A percentile compares a stretch with the other conserved stretches of the same genome.
Evolutionary conservation across 2,888 invertebrate species (phyloP).

Genomic region (Bibio marci): DNA sequence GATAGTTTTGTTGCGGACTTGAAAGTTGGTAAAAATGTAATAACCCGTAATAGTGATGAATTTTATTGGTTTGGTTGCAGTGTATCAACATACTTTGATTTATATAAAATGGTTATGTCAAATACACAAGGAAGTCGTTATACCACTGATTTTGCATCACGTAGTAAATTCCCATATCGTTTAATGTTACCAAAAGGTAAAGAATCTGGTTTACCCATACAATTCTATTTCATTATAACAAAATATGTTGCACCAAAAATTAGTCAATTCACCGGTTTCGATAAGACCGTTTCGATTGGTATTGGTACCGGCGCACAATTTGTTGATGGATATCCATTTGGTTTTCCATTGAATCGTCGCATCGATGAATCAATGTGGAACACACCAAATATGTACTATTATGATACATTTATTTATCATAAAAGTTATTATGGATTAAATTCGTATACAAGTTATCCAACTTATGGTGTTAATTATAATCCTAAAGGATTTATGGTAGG

Average conservation of each 20-base stretch:
- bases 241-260: conserved; percentile 35
- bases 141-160: conserved; percentile 31
- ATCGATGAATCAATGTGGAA: conserved; percentile 40
- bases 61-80: conserved; percentile 45
- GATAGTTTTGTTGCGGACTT: conserved; percentile 44
- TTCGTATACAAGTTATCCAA: too few species aligned
- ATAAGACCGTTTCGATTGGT: conserved; percentile 32
- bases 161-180: conserved; percentile 53
- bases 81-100: conserved; percentile 41
- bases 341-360: conserved; percentile 57
- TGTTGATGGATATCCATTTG: conserved; percentile 45
- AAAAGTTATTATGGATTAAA: too few species aligned
- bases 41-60: conserved; percentile 49
- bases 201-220: conserved; percentile 44
- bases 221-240: conserved; percentile 43
- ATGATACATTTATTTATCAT: conserved; percentile 47
- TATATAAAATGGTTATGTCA: conserved; percentile 43
- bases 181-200: conserved; percentile 54
- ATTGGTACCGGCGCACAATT: conserved; percentile 35
- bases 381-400: conserved; percentile 48
- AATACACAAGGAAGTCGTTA: conserved; percentile 33
- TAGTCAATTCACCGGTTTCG: conserved; percentile 30
- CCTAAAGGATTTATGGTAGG: too few species aligned
- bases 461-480: too few species aligned
- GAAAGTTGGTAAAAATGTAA: conserved; percentile 42